Conservation (phyloP, 2,888 invertebrate species). For the Sesia bembeciformis region DNA sequence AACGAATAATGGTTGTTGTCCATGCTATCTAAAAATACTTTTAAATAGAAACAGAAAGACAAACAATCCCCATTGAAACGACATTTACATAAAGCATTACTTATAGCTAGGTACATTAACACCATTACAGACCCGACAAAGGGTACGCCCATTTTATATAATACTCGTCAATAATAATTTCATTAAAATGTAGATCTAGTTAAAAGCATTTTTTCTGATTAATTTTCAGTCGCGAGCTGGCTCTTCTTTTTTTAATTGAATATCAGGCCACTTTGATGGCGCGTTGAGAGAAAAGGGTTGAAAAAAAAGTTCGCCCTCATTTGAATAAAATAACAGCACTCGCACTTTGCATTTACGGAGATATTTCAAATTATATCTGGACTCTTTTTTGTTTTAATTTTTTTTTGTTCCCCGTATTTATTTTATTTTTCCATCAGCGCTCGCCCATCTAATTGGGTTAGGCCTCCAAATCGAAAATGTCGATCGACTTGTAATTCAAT, state of each 20-base stretch:
- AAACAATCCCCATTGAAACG: too few relatives aligned
- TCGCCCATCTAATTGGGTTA: conserved; percentile 71
- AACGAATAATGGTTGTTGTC: too few relatives aligned
- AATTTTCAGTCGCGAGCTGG: conserved; percentile 69
- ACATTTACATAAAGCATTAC: too few relatives aligned
- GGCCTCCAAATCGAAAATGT: conserved; percentile 72
- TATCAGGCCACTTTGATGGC: conserved; percentile 75
- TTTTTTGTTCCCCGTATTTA: conserved; percentile 69
- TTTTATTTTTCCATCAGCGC: conserved; percentile 74
- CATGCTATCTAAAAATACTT: too few relatives aligned
- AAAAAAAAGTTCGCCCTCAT: conserved; percentile 70
- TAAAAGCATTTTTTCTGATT: conserved; percentile 76
- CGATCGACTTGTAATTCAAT: conserved; percentile 73
- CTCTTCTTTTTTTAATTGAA: conserved; percentile 74
- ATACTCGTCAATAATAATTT: conserved; percentile 74
- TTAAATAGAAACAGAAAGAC: too few relatives aligned
- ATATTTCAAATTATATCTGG: conserved; percentile 75
- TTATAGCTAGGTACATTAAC: too few relatives aligned
- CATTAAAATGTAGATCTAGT: conserved; percentile 75
- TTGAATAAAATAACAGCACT: conserved; percentile 76
- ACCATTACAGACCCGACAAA: not conserved
- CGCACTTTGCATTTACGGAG: conserved; percentile 74
- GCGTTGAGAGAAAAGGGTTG: conserved; percentile 64
- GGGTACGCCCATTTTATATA: conserved; percentile 45
- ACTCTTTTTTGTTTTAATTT: conserved; percentile 69